Conservation (phyloP, 2,888 invertebrate genomes). For the Vesta saturnalis region DNA sequence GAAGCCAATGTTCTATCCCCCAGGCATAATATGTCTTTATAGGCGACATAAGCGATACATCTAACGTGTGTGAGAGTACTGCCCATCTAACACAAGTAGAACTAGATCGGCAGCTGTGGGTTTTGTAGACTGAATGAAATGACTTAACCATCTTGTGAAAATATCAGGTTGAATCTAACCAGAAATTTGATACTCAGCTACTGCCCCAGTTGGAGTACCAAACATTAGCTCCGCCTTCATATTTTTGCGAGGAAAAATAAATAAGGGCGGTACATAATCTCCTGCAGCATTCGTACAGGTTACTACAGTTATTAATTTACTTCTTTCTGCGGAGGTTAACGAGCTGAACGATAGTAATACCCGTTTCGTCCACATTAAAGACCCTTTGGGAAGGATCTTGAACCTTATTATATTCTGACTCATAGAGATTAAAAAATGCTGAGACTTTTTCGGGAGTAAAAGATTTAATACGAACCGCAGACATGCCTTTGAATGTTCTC, state of each 20-base stretch:
- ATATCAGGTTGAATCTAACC: too few species aligned
- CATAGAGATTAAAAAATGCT: neutral
- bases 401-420: too few species aligned
- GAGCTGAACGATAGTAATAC: neutral
- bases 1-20: neutral
- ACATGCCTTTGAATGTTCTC: too few species aligned
- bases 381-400: too few species aligned
- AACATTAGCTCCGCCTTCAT: neutral
- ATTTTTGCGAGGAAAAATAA: too few species aligned
- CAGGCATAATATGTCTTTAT: too few species aligned
- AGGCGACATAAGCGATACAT: neutral
- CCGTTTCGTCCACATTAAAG: too few species aligned
- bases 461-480: too few species aligned
- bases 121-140: neutral
- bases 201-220: neutral
- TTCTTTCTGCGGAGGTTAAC: neutral
- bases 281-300: neutral
- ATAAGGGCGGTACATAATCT: neutral
- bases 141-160: neutral
- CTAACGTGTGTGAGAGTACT: too few species aligned
- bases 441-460: too few species aligned
- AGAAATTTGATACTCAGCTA: too few species aligned
- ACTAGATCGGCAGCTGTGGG: neutral
- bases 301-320: too few species aligned
- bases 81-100: neutral